Conservation (phyloP, 2,113 vertebrate genomes). For the Dipodomys spectabilis region DNA sequence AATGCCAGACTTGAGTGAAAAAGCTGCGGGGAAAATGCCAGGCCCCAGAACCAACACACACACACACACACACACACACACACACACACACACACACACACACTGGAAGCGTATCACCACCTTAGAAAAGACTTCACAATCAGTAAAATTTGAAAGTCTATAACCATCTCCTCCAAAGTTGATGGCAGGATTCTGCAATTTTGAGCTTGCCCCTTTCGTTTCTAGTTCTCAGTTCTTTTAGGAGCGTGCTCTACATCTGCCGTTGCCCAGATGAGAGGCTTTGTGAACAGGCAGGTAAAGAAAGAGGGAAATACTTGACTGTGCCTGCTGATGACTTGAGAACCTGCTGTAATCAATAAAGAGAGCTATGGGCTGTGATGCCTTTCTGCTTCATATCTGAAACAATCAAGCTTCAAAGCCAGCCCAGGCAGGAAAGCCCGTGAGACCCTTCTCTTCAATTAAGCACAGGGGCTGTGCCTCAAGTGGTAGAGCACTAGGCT, state of each 20-base stretch:
- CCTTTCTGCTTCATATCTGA: neutral
- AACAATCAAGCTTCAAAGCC: too few relatives aligned
- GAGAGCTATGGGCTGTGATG: neutral
- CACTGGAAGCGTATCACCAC: neutral
- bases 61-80: too few relatives aligned
- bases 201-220: neutral
- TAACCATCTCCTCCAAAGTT: neutral
- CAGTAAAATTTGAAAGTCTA: neutral
- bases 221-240: conserved; percentile 15
- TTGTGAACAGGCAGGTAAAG: neutral
- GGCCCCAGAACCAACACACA: too few relatives aligned
- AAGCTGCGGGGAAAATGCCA: too few relatives aligned
- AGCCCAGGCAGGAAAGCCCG: too few relatives aligned
- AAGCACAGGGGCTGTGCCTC: too few relatives aligned
- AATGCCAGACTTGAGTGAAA: too few relatives aligned
- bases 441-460: too few relatives aligned
- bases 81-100: neutral
- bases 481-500: too few relatives aligned
- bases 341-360: conserved; percentile 32
- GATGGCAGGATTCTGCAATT: neutral
- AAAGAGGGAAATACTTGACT: neutral
- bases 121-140: neutral
- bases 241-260: neutral
- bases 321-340: neutral
- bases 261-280: neutral